phyloP scores from a whole-genome alignment of 2,797 vertebrate genomes.

The Epinephelus coioides region DNA sequence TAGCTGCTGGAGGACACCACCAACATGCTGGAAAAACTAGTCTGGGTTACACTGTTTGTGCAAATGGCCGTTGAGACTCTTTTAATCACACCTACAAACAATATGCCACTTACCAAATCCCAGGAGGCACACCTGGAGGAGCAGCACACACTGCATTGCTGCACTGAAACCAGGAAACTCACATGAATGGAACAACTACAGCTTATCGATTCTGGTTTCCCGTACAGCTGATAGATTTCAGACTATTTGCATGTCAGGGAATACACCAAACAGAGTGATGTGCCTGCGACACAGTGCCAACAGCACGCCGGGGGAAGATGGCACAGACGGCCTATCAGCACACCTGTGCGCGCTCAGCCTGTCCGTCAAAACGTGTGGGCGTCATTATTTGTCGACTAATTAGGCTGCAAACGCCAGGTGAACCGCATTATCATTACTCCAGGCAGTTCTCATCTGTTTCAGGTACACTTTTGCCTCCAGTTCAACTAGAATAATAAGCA shows the following conservation, averaged over 20 bases:
- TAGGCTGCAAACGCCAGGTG: conserved; percentile 15
- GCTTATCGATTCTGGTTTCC: neutral
- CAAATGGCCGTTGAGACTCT: neutral
- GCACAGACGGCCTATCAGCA: neutral
- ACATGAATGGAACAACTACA: neutral
- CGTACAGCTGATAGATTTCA: neutral
- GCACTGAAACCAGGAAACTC: conserved; percentile 1
- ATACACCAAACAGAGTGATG: neutral
- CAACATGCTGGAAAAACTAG: conserved; percentile 12
- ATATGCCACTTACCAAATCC: conserved; percentile 30
- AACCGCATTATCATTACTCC: neutral
- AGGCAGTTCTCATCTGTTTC: too few relatives aligned
- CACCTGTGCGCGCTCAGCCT: conserved; percentile 16
- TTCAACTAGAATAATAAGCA: neutral
- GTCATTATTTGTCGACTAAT: conserved; percentile 10
- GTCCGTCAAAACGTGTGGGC: neutral
- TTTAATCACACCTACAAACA: conserved; percentile 11
- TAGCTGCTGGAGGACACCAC: neutral
- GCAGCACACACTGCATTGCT: conserved; percentile 37
- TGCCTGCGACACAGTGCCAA: neutral
- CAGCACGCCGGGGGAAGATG: neutral
- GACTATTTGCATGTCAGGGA: neutral
- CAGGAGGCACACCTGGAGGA: conserved; percentile 33
- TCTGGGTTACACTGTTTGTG: neutral
- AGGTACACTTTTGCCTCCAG: neutral